Evolutionary conservation across 2,797 vertebrate species (phyloP).

Genomic region (Enteromius thamalakanensis): DNA sequence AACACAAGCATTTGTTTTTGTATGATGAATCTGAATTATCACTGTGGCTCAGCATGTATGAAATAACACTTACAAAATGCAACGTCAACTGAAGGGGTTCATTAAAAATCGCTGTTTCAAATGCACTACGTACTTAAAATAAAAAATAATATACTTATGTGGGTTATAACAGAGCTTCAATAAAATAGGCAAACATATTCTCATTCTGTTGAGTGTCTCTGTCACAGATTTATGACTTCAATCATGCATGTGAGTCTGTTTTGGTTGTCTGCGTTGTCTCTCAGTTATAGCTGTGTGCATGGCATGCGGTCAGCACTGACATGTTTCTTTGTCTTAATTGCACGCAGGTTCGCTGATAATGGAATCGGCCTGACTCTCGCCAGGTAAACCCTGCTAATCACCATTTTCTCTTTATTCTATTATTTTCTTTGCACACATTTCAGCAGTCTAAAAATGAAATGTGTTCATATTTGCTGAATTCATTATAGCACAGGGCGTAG

Average conservation of each 20-base stretch:
- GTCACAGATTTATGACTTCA: constrained; percentile 9
- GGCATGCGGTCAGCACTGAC: constrained; percentile 56
- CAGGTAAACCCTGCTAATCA: constrained; percentile 78
- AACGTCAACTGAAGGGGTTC: not conserved
- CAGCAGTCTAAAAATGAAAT: constrained; percentile 49
- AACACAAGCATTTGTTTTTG: not conserved
- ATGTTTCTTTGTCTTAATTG: constrained; percentile 48
- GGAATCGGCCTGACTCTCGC: constrained; percentile 95
- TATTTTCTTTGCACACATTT: constrained; percentile 52
- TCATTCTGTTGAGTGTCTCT: not conserved
- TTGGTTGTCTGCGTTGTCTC: not conserved
- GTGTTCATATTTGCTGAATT: constrained; percentile 59
- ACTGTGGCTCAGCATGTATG: not conserved
- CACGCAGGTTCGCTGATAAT: constrained; percentile 92
- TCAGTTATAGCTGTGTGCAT: not conserved
- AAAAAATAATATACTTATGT: no score
- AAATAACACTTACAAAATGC: not conserved
- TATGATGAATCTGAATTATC: not conserved
- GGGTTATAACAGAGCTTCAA: not conserved
- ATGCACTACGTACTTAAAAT: not conserved
- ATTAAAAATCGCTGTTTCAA: not conserved
- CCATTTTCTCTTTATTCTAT: constrained; percentile 31
- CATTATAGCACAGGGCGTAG: constrained; percentile 43
- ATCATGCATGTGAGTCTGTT: not conserved
- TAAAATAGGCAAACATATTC: not conserved